Percentiles rank a stretch among this genome's conserved stretches.
Evolutionary conservation across 2,888 invertebrate species (phyloP).

Genomic region (Chalcis sispes): DNA sequence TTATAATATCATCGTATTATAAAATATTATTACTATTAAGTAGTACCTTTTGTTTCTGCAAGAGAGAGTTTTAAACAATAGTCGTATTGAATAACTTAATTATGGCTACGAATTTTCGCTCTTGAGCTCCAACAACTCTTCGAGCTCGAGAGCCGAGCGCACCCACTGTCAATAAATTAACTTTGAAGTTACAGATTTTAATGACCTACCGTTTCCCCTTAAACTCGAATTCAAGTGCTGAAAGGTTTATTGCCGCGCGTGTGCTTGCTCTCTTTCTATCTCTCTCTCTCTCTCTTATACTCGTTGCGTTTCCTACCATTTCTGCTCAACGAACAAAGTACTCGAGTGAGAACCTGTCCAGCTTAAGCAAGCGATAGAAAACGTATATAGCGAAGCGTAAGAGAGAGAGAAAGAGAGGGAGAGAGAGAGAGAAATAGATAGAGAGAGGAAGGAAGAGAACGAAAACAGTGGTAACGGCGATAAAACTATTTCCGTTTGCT

Average conservation of each 20-base stretch:
- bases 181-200: slow-evolving; percentile 42
- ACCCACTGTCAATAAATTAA: slow-evolving; percentile 44
- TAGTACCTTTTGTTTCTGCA: too few relatives aligned
- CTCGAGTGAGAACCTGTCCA: slow-evolving; percentile 27
- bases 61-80: background rate
- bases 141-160: background rate
- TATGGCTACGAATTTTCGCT: slow-evolving; percentile 18
- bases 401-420: background rate
- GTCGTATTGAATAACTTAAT: slow-evolving; percentile 5
- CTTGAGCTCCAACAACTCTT: background rate
- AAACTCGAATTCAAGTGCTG: slow-evolving; percentile 33
- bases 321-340: background rate
- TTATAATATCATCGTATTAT: too few relatives aligned
- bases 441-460: background rate
- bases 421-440: slow-evolving; percentile 24
- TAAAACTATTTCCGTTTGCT: slow-evolving; percentile 50
- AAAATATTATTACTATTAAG: too few relatives aligned
- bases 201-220: slow-evolving; percentile 46
- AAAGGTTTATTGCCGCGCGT: slow-evolving; percentile 50
- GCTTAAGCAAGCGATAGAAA: background rate
- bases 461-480: slow-evolving; percentile 27
- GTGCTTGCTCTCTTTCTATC: too few relatives aligned
- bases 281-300: background rate
- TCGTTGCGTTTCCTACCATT: slow-evolving; percentile 22
- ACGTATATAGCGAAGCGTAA: background rate